Evolutionary conservation across 2,888 invertebrate species (phyloP), one percentile per base, ranked within the genome.

Genomic region (Tanytarsus gracilentus): DNA sequence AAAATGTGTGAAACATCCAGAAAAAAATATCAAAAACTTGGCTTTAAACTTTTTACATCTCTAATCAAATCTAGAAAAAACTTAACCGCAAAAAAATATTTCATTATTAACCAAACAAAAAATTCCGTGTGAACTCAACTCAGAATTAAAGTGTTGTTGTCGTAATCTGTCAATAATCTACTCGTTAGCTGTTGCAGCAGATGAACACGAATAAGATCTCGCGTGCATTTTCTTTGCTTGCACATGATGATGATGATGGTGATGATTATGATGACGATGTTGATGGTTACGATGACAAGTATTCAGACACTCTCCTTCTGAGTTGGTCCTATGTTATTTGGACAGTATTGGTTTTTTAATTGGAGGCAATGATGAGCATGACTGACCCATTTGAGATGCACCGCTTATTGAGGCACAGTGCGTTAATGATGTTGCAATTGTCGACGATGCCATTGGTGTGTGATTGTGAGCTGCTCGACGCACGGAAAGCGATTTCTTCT

Each of bases 301-400:
- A 39, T 55, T 55, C n/a, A 55, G 55, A 55, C 44, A 62, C 27
- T 62, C 62, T 40, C 60, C 52, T 48, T 62, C 60, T 29, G 62
- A 62, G 59, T 62, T 60, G 11, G 53, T 53, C 14, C 62, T 60
- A 16, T 62, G 62, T 59, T 62, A 62, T 62, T 62, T 62, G 11
- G 51, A 59, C 6, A 60, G 14, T 18, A 52, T 14, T 8, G 58
- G 27, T 21, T 59, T 48, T 50, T 62, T 62, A 11, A 62, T 60
- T 9, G 62, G 62, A 25, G 62, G 62, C 53, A 62, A 30, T 5
- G 60, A 60, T 27, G 61, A 44, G 8, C 58, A 58, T 7, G 48
- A 48, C 27, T 58, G 48, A 9, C 58, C 58, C 21, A 30, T 27
- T 30, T 58, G 52, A n/a, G 29, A 25, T 6, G 11, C 8, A 14